Percentiles rank a stretch among this genome's conserved stretches.
These are phyloP conservation scores for Luperina nickerlii DNA, from an alignment of 2,888 invertebrate genomes.

Conservation along the genomic window DNA sequence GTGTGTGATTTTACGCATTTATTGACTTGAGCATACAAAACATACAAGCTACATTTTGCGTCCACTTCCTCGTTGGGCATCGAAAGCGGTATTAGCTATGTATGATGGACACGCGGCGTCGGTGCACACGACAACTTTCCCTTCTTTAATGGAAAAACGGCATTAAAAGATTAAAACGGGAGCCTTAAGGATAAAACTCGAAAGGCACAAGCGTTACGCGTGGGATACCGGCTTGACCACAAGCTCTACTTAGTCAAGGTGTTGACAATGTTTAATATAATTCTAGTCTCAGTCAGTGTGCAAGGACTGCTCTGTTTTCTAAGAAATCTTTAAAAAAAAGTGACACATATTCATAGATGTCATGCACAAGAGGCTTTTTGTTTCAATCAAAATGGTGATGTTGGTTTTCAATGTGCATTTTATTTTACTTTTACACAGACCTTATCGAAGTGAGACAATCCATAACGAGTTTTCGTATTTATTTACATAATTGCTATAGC, in stretches of 20 bases:
- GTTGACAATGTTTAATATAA: constrained; percentile 68
- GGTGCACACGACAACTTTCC: constrained; percentile 86
- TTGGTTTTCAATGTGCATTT: constrained; percentile 28
- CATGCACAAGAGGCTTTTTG: constrained; percentile 4
- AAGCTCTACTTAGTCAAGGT: constrained; percentile 67
- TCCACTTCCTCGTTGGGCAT: constrained; percentile 84
- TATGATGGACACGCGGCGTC: constrained; percentile 83
- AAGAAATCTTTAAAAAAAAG: constrained; percentile 34
- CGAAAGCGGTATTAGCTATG: constrained; percentile 87
- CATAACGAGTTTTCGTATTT: constrained; percentile 69
- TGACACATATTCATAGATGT: background rate
- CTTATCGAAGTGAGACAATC: constrained; percentile 41
- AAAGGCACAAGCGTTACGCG: constrained; percentile 72
- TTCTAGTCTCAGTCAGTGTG: constrained; percentile 38
- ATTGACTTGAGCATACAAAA: constrained; percentile 55
- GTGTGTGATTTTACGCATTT: constrained; percentile 57
- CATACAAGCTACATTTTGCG: constrained; percentile 68
- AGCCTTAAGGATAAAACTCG: constrained; percentile 81
- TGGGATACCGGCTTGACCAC: constrained; percentile 76
- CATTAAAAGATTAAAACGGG: constrained; percentile 84
- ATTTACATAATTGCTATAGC: constrained; percentile 72
- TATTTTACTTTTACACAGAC: constrained; percentile 29
- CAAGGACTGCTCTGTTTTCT: constrained; percentile 46
- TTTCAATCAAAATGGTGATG: constrained; percentile 12
- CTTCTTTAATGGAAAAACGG: constrained; percentile 86